Evolutionary conservation across 2,888 invertebrate species (phyloP).

Genomic region (Graphium colonna): DNA sequence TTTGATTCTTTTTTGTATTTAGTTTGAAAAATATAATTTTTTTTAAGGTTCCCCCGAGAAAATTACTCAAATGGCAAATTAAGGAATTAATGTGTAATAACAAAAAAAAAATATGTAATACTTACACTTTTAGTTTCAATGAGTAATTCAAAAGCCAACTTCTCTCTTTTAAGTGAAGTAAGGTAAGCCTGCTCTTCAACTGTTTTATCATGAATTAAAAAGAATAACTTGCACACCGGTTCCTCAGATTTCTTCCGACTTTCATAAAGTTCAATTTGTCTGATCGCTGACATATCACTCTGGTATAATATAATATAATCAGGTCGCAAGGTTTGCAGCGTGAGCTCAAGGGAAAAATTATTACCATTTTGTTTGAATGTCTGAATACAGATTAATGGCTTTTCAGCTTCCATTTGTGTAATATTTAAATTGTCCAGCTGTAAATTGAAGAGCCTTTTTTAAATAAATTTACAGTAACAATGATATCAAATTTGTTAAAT

Average conservation of each 20-base stretch:
- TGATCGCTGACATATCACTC: constrained; percentile 90
- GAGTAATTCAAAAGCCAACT: constrained; percentile 94
- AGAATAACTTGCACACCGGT: constrained; percentile 87
- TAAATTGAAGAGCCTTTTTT: too few species aligned
- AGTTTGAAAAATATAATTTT: too few species aligned
- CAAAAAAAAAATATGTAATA: constrained; percentile 19
- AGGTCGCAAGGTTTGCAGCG: constrained; percentile 85
- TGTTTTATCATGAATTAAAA: constrained; percentile 93
- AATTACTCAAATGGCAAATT: too few species aligned
- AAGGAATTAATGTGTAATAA: too few species aligned
- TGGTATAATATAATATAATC: constrained; percentile 94
- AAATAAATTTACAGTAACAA: too few species aligned
- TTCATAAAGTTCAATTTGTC: constrained; percentile 94
- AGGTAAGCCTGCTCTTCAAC: constrained; percentile 98
- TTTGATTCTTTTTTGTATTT: too few species aligned
- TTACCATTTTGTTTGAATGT: constrained; percentile 88
- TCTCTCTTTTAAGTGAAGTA: constrained; percentile 93
- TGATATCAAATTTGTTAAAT: too few species aligned
- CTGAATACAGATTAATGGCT: constrained; percentile 87
- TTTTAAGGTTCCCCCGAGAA: too few species aligned
- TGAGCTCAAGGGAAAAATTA: constrained; percentile 85
- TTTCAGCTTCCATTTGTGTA: constrained; percentile 80
- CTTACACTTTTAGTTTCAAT: constrained; percentile 95
- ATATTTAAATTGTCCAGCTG: constrained; percentile 85
- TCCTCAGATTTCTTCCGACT: constrained; percentile 73